Base-by-base conservation (phyloP, 2,888 invertebrate species). In the Itoplectis maculator region DNA sequence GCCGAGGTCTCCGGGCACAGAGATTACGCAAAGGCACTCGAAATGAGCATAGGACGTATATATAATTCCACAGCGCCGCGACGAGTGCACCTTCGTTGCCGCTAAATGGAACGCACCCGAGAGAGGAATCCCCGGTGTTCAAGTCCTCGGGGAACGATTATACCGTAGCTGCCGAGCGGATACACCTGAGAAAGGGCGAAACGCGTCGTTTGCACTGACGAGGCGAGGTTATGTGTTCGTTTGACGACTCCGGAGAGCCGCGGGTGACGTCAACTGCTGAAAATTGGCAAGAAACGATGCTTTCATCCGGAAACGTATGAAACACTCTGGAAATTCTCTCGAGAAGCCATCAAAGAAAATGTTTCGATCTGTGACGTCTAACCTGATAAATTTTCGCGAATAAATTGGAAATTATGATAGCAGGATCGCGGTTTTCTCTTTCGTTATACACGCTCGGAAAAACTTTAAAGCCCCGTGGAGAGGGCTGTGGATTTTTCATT, bases 51-150 rank as follows among this genome's bases (percentile, higher is more conserved):
- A 49, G 15, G 49, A 49, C 15, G 49, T 49, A 42, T 42, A 42
- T 42, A 42, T 42, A 42, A 42, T 42, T 42, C 13, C 42, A n/a
- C n/a, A n/a, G n/a, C n/a, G 13, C 5, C 42, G 13, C 42, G 42
- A 42, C 42, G 13, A 42, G 42, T 11, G 42, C 8, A 7, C 42
- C 42, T 42, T 42, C 42, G 42, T 42, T 11, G 42, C 42, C 13
- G 49, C 15, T 49, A 49, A 49, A 49, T 49, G 49, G 49, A 49
- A 49, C 49, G 7, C 7, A 18, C 18, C 49, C 49, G 49, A 49
- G 49, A 49, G 49, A n/a, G 7, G 13, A 13, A 47, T 47, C 15
- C 13, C 13, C 15, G 3, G 49, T 49, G 18, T 15, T 15, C 15
- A 2, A 2, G 13, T 49, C 18, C 49, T 5, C 13, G 6, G 15